Evolutionary conservation across 1,140 invertebrate species (phyloP).

Genomic region (Chrysoperla carnea): DNA sequence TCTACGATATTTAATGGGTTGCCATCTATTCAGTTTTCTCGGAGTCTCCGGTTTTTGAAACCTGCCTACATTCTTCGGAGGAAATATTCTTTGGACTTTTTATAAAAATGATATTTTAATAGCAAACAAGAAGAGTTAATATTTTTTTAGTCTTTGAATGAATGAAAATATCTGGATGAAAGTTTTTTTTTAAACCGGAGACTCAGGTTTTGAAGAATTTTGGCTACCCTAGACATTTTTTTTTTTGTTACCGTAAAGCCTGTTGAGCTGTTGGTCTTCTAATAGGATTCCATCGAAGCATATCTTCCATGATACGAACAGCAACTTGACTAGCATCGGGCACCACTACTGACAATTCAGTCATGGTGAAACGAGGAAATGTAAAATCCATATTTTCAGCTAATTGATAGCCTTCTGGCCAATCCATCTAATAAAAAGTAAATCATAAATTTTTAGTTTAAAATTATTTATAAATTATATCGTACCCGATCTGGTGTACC

Average conservation of each 20-base stretch:
- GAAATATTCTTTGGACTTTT: background rate
- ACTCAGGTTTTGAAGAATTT: background rate
- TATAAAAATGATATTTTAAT: background rate
- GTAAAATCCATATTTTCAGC: slow-evolving; percentile 91
- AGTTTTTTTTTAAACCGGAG: background rate
- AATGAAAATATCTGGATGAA: background rate
- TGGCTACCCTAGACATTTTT: slow-evolving; percentile 2
- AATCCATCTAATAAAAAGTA: slow-evolving; percentile 50
- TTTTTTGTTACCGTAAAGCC: slow-evolving; percentile 65
- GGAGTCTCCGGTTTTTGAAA: too few relatives aligned
- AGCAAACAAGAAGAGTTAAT: background rate
- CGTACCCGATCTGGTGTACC: slow-evolving; percentile 82
- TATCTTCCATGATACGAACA: slow-evolving; percentile 67
- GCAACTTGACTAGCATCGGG: slow-evolving; percentile 70
- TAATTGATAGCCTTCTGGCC: slow-evolving; percentile 88
- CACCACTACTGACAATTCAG: slow-evolving; percentile 63
- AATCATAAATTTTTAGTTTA: too few relatives aligned
- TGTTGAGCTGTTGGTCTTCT: slow-evolving; percentile 82
- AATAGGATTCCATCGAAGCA: slow-evolving; percentile 84
- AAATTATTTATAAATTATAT: too few relatives aligned
- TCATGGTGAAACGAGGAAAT: slow-evolving; percentile 75
- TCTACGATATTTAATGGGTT: background rate
- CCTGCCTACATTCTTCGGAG: background rate
- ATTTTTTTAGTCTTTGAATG: background rate
- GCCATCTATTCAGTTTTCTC: too few relatives aligned